These are phyloP conservation scores for Pycnonotus jocosus DNA, from an alignment of 2,113 vertebrate species.

Conservation along the genomic window DNA sequence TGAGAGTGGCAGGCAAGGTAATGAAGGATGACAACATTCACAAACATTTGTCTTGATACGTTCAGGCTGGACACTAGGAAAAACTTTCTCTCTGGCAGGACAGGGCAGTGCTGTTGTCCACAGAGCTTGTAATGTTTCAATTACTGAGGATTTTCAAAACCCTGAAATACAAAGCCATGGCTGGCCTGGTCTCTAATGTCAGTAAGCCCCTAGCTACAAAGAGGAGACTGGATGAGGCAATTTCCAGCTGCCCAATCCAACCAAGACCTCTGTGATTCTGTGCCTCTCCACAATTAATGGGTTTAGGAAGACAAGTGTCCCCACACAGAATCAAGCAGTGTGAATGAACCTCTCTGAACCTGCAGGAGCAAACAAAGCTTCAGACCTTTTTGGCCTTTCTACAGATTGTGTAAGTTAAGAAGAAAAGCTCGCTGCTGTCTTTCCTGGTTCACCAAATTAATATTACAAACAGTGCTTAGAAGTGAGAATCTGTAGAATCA, in stretches of 20 bases:
- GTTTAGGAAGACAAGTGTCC: background rate
- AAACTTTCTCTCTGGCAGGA: background rate
- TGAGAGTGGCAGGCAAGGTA: background rate
- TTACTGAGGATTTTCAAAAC: background rate
- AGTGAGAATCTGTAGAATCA: background rate
- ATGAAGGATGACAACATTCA: background rate
- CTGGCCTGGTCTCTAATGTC: background rate
- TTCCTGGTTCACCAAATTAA: background rate
- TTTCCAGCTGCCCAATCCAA: background rate
- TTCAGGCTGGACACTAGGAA: background rate
- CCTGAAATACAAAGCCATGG: background rate
- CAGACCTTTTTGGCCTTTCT: background rate
- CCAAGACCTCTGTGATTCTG: background rate
- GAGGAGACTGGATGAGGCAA: background rate
- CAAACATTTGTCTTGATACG: background rate
- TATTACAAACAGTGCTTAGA: background rate
- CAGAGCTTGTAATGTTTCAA: background rate
- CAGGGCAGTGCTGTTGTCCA: background rate
- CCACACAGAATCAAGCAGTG: background rate
- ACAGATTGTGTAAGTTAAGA: background rate
- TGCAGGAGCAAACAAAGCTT: background rate
- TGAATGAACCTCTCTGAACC: background rate
- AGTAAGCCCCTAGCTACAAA: background rate
- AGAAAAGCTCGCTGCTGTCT: background rate
- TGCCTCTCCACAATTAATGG: background rate